phyloP scores from a whole-genome alignment of 2,113 vertebrate genomes.

The Mixornis gularis region DNA sequence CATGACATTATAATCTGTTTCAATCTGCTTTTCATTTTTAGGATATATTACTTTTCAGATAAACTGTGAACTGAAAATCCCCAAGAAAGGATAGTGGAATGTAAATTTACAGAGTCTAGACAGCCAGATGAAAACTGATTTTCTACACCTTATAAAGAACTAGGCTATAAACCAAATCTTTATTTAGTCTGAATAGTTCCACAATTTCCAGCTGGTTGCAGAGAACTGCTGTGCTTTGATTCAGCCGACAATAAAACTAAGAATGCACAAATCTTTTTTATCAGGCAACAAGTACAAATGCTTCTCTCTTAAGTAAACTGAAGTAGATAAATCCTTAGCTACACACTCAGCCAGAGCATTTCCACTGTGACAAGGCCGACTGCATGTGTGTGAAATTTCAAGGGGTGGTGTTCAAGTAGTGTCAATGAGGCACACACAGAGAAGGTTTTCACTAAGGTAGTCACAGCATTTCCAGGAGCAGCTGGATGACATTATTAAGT shows the following conservation, averaged over 20 bases:
- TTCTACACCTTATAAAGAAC: constrained; percentile 27
- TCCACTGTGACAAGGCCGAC: background rate
- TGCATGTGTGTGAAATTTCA: background rate
- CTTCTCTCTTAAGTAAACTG: background rate
- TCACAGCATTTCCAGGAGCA: background rate
- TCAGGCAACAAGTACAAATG: background rate
- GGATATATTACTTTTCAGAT: constrained; percentile 55
- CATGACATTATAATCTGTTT: constrained; percentile 28
- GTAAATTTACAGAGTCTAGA: constrained; percentile 36
- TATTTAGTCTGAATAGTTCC: constrained; percentile 32
- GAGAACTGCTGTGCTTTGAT: constrained; percentile 30
- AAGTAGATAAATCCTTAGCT: background rate
- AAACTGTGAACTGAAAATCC: constrained; percentile 24
- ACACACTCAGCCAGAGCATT: background rate
- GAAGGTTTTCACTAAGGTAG: background rate
- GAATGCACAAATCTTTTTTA: background rate
- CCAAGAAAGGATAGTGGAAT: background rate
- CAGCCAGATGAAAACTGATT: constrained; percentile 33
- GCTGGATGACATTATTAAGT: background rate
- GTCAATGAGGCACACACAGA: background rate
- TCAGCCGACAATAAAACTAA: background rate
- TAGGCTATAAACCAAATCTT: constrained; percentile 13
- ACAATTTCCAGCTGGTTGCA: constrained; percentile 17
- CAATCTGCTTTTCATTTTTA: constrained; percentile 59
- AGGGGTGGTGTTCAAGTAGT: background rate